Evolutionary conservation across 2,888 invertebrate genomes (phyloP).

Genomic region (Emesis russula): DNA sequence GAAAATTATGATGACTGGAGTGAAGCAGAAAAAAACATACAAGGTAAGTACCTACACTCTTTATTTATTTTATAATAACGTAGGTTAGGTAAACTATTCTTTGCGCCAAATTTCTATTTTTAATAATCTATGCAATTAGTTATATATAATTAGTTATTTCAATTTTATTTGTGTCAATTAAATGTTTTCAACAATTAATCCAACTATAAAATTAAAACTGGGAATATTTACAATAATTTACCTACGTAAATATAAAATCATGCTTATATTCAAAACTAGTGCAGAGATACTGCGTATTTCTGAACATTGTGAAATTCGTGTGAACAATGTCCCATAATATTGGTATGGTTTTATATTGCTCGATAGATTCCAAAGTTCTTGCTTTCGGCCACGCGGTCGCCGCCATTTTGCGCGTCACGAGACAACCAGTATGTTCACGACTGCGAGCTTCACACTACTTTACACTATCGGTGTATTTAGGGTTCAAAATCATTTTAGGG

Average conservation of each 20-base stretch:
- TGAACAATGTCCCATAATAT: slow-evolving; percentile 88
- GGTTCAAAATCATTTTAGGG: slow-evolving; percentile 76
- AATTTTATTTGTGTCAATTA: slow-evolving; percentile 76
- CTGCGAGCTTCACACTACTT: slow-evolving; percentile 65
- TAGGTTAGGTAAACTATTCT: slow-evolving; percentile 80
- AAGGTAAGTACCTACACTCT: slow-evolving; percentile 78
- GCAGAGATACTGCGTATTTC: slow-evolving; percentile 82
- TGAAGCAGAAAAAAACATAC: slow-evolving; percentile 74
- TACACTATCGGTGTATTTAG: slow-evolving; percentile 63
- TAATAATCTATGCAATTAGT: slow-evolving; percentile 85
- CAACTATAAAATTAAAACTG: slow-evolving; percentile 78
- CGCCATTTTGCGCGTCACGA: slow-evolving; percentile 87
- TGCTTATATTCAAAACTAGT: slow-evolving; percentile 81
- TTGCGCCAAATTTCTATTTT: slow-evolving; percentile 80
- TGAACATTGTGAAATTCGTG: slow-evolving; percentile 75
- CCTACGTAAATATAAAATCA: slow-evolving; percentile 61
- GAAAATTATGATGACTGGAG: slow-evolving; percentile 68
- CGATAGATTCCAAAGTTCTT: slow-evolving; percentile 88
- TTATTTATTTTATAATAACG: slow-evolving; percentile 81
- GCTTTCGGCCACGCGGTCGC: slow-evolving; percentile 88
- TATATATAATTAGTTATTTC: slow-evolving; percentile 53
- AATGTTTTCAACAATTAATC: slow-evolving; percentile 83
- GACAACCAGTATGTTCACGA: slow-evolving; percentile 72
- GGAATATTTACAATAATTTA: slow-evolving; percentile 72
- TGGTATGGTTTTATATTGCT: slow-evolving; percentile 88